A percentile compares a stretch with the other conserved stretches of the same genome.
Conservation (phyloP, 1,140 invertebrate species). For the Choristoneura fumiferana region DNA sequence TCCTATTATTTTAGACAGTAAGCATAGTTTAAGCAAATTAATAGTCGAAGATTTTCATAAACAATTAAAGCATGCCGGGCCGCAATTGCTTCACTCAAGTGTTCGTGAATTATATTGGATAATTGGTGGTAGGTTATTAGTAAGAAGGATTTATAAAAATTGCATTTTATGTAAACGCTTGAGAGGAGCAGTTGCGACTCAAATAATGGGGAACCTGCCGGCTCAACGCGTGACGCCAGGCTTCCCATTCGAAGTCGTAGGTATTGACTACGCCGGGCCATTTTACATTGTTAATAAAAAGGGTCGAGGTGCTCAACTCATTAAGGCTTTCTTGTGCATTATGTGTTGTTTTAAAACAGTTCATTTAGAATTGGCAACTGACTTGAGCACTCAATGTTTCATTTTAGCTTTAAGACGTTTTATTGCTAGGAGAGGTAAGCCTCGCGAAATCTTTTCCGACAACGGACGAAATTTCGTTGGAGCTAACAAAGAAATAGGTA, state of each 20-base stretch:
- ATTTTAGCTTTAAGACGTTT: constrained; percentile 14
- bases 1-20: not conserved
- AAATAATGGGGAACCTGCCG: constrained; percentile 30
- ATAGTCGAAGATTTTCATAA: not conserved
- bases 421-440: constrained; percentile 18
- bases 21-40: not conserved
- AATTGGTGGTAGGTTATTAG: constrained; percentile 19
- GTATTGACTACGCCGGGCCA: constrained; percentile 41
- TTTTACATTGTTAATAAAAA: constrained; percentile 22
- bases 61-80: not conserved
- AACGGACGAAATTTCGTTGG: constrained; percentile 25
- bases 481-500: constrained; percentile 4
- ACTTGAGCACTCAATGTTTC: constrained; percentile 22
- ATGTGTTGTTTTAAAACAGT: constrained; percentile 23
- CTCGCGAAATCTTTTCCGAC: constrained; percentile 15
- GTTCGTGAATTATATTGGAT: not conserved
- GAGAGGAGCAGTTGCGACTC: not conserved
- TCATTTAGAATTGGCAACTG: constrained; percentile 25
- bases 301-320: constrained; percentile 15
- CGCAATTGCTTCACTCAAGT: not conserved
- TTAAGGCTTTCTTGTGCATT: constrained; percentile 20
- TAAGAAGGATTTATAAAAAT: constrained; percentile 1
- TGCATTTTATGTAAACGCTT: not conserved
- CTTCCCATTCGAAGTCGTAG: constrained; percentile 38
- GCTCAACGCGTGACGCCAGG: constrained; percentile 19